Conservation (phyloP, 1,140 invertebrate genomes). For the Anoplophora glabripennis region DNA sequence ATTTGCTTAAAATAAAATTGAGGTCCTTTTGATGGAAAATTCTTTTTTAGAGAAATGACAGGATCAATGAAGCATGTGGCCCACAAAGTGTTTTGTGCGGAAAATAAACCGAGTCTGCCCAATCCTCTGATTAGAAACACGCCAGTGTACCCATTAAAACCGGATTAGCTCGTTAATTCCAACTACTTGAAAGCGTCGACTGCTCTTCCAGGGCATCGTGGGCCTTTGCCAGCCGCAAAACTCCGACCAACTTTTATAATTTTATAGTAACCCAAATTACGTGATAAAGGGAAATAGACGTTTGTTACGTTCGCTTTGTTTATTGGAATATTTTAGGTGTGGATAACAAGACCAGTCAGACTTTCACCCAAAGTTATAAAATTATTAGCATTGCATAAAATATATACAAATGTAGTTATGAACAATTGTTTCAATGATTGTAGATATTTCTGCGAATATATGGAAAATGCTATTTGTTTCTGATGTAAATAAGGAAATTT, state of each 20-base stretch:
- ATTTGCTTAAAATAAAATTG: too few relatives aligned
- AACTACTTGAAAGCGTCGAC: slow-evolving; percentile 17
- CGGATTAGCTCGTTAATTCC: slow-evolving; percentile 34
- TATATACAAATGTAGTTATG: too few relatives aligned
- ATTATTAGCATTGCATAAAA: too few relatives aligned
- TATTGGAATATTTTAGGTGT: too few relatives aligned
- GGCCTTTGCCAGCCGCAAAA: slow-evolving; percentile 16
- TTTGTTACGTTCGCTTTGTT: too few relatives aligned
- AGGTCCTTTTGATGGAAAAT: too few relatives aligned
- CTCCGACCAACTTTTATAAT: slow-evolving; percentile 23
- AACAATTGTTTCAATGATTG: too few relatives aligned
- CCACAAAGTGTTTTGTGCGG: slow-evolving; percentile 19
- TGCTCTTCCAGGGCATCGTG: slow-evolving; percentile 8
- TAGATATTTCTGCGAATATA: too few relatives aligned
- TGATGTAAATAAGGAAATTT: too few relatives aligned
- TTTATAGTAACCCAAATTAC: slow-evolving; percentile 21
- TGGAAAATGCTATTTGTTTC: too few relatives aligned
- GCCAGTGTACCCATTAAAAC: slow-evolving; percentile 33
- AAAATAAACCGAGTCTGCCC: slow-evolving; percentile 17
- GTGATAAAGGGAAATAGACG: slow-evolving; percentile 14
- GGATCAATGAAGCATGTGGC: slow-evolving; percentile 25
- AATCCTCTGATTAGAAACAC: slow-evolving; percentile 36
- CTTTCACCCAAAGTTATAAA: too few relatives aligned
- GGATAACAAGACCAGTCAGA: too few relatives aligned
- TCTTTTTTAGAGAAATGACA: neutral